Percentiles rank a stretch among this genome's conserved stretches.
Conservation (phyloP, 2,113 vertebrate genomes). For the Conger conger region DNA sequence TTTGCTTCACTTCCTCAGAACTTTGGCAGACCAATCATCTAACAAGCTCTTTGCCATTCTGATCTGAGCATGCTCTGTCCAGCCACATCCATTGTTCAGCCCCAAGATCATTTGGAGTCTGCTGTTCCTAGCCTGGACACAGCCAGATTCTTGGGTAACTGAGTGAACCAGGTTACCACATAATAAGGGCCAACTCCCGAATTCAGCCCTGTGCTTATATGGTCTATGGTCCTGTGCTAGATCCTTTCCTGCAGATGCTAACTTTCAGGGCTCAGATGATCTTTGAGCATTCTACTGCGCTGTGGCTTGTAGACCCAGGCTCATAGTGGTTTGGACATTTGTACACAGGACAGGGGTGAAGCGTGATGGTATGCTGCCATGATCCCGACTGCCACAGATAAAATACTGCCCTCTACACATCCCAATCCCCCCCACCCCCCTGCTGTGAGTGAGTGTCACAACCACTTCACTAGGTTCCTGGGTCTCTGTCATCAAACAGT, state of each 20-base stretch:
- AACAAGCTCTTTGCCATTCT: neutral
- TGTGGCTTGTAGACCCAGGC: too few species aligned
- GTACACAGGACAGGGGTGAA: too few species aligned
- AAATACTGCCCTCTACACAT: neutral
- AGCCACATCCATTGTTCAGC: neutral
- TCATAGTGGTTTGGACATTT: too few species aligned
- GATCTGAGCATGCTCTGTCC: neutral
- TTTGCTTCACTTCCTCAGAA: neutral
- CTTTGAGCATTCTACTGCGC: too few species aligned
- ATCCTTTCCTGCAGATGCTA: too few species aligned
- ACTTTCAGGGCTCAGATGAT: too few species aligned
- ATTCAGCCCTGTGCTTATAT: too few species aligned
- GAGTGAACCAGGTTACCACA: neutral
- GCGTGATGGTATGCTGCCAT: too few species aligned
- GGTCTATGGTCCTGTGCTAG: too few species aligned
- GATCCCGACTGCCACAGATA: neutral
- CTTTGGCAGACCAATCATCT: neutral
- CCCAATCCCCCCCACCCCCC: neutral
- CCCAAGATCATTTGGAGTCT: too few species aligned
- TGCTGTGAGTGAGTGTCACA: neutral
- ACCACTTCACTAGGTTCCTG: neutral
- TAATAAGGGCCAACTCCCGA: neutral
- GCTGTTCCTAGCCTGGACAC: neutral
- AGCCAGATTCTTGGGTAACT: neutral
- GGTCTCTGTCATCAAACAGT: neutral